Conservation (phyloP, 1,140 invertebrate species). For the Ridgeia piscesae region DNA sequence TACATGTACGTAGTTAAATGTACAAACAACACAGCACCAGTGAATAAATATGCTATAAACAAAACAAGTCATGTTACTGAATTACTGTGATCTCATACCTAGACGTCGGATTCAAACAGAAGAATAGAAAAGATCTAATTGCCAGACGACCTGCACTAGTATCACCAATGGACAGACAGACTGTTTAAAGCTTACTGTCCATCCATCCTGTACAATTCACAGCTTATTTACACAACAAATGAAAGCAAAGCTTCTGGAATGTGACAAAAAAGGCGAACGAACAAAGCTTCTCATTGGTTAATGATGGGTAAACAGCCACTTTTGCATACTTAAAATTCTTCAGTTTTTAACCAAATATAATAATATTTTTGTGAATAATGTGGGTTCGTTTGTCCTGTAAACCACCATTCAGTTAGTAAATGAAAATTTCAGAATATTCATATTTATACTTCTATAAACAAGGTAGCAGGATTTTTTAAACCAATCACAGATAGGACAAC, state of each 20-base stretch:
- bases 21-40: not conserved
- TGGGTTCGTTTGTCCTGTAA: too few species aligned
- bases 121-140: not conserved
- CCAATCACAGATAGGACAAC: not conserved
- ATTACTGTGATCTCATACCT: too few species aligned
- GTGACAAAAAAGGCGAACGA: not conserved
- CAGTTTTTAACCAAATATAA: too few species aligned
- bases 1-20: not conserved
- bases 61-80: too few species aligned
- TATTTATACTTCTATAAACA: not conserved
- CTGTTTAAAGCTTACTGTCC: not conserved
- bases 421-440: not conserved
- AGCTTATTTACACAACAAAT: not conserved
- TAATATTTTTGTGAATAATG: too few species aligned
- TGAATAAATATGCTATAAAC: not conserved
- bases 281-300: too few species aligned
- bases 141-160: too few species aligned
- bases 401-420: too few species aligned
- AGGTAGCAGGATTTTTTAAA: not conserved
- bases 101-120: not conserved
- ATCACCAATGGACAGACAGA: not conserved
- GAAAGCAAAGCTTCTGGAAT: not conserved
- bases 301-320: too few species aligned
- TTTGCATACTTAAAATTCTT: too few species aligned
- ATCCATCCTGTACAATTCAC: not conserved